Base-by-base conservation (phyloP, 2,888 invertebrate species). In the Sphaerophoria rueppellii region DNA sequence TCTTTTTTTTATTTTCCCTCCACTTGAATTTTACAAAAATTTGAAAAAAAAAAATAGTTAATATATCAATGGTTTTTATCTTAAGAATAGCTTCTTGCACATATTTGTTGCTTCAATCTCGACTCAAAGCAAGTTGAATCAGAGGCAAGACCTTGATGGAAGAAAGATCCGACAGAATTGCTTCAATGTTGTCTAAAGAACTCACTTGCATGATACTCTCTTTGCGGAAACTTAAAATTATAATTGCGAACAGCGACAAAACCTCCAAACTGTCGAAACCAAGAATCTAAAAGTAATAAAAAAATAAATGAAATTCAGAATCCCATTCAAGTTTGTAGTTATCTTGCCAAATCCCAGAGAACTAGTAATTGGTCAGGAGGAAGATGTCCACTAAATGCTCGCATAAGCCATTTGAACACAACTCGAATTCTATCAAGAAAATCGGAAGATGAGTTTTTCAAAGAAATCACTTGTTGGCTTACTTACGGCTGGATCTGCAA, bases 391-490 rank as follows among this genome's bases (percentile, higher is more conserved):
- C 98, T 98, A 91, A 98, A 99, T 1, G 97, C 98, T 86, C 98
- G 93, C 95, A 99, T 98, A 58, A 99, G 92, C 98, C 99, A 99
- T 91, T 98, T 98, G 91, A 98, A 98, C 1, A 98, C 97, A 35
- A 98, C 95, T 89, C 96, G 94, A 71, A 98, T 93, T 3, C 98
- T 98, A 88, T 85, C 11, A 54, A 40, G 6, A 12, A 3, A 24
- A 7, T 5, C 3, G 24, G 24, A 79, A 70, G 57, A 75, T 9
- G 0, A 34, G 14, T 12, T 50, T 54, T n/a, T 6, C n/a, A 9
- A 6, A 40, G 6, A 43, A 11, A 11, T 5, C 2, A 43, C 11
- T 43, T 9, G 9, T 43, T 3, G 14, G 3, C 34, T 35, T 82
- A 94, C 96, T 95, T 93, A 98, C 98, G 98, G 98, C 90, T 98